Evolutionary conservation across 2,888 invertebrate genomes (phyloP).

Genomic region (Lithophane socia): DNA sequence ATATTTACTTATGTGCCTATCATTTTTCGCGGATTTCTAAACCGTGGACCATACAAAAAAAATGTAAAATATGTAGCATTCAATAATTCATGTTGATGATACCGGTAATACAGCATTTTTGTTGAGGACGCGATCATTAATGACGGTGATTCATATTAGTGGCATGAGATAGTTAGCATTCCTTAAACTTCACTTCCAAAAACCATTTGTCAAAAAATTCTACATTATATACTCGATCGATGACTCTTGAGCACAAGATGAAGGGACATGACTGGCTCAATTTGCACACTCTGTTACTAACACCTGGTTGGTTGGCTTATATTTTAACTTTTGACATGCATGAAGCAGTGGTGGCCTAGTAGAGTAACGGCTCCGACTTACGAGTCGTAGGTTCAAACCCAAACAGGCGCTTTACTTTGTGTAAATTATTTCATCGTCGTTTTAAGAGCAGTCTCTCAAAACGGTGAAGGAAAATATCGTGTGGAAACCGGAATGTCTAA

Average conservation of each 20-base stretch:
- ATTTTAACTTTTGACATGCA: not conserved
- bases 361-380: no score
- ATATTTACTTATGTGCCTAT: not conserved
- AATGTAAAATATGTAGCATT: not conserved
- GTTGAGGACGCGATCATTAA: conserved; percentile 19
- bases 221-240: not conserved
- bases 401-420: no score
- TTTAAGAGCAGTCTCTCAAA: no score
- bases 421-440: no score
- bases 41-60: not conserved
- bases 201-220: no score
- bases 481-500: no score
- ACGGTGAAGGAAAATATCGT: no score
- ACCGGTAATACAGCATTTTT: conserved; percentile 38
- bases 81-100: conserved; percentile 10
- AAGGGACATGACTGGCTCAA: not conserved
- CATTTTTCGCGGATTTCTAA: not conserved
- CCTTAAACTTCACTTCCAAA: not conserved
- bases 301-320: not conserved
- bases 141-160: conserved; percentile 30
- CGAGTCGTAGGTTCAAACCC: no score
- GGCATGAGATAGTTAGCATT: conserved; percentile 20
- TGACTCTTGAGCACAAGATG: not conserved
- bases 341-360: no score
- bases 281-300: not conserved